A percentile compares a stretch with the other conserved stretches of the same genome.
Evolutionary conservation across 2,888 invertebrate species (phyloP).

Genomic region (Drepana falcataria): DNA sequence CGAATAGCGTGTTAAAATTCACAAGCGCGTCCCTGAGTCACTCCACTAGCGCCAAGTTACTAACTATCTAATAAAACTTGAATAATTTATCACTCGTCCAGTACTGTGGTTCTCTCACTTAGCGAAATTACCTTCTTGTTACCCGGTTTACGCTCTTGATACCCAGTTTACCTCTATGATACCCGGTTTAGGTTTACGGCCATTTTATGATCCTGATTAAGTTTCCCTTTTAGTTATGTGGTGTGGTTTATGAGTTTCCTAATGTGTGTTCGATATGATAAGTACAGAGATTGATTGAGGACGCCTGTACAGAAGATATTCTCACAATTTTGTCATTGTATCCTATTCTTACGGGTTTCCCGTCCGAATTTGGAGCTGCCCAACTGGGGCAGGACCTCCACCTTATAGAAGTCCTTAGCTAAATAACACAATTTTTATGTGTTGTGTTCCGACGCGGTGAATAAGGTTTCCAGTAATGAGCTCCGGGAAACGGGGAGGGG

Average conservation of each 20-base stretch:
- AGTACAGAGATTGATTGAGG: too few species aligned
- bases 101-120: conserved; percentile 1
- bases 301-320: too few species aligned
- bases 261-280: not conserved
- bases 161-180: not conserved
- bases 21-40: not conserved
- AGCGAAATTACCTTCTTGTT: not conserved
- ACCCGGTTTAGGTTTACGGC: not conserved
- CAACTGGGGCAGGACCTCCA: too few species aligned
- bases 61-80: conserved; percentile 16
- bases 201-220: not conserved
- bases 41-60: not conserved
- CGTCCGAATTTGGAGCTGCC: too few species aligned
- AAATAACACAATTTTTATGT: too few species aligned
- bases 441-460: too few species aligned
- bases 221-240: not conserved
- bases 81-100: conserved; percentile 17
- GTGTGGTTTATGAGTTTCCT: not conserved
- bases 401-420: too few species aligned
- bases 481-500: too few species aligned
- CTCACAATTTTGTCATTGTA: too few species aligned
- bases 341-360: too few species aligned
- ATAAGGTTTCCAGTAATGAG: too few species aligned
- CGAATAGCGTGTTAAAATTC: not conserved
- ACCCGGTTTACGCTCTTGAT: not conserved